Conservation (phyloP, 2,797 vertebrate species). For the Fistularia tabacaria region DNA sequence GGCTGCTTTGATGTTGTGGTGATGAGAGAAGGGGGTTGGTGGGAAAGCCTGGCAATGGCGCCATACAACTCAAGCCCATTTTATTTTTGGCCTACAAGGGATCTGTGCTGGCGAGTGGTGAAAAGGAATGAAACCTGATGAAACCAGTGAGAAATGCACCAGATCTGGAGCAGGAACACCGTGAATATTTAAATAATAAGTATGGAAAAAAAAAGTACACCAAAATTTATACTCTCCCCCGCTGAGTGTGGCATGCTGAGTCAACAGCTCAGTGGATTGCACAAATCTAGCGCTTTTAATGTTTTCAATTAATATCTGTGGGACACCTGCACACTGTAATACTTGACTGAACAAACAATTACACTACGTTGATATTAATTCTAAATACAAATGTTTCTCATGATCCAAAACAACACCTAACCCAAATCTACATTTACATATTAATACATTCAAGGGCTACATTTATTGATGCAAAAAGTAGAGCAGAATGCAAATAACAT, state of each 20-base stretch:
- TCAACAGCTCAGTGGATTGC: background rate
- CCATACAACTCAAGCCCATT: slow-evolving; percentile 48
- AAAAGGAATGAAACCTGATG: slow-evolving; percentile 55
- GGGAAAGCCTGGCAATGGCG: slow-evolving; percentile 48
- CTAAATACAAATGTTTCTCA: no score
- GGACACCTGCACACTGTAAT: background rate
- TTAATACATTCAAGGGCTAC: no score
- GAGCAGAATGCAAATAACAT: no score
- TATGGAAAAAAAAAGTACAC: background rate
- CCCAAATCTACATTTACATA: no score
- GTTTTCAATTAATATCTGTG: background rate
- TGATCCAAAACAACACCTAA: no score
- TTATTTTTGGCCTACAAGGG: slow-evolving; percentile 58
- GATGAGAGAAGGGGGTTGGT: slow-evolving; percentile 56
- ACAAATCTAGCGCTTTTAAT: background rate
- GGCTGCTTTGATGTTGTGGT: slow-evolving; percentile 71
- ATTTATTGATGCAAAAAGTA: no score
- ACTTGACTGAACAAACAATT: no score
- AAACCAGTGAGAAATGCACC: slow-evolving; percentile 30
- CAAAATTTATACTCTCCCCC: background rate
- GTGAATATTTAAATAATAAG: slow-evolving; percentile 9
- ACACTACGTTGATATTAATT: no score
- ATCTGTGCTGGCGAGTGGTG: slow-evolving; percentile 41
- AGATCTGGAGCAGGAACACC: slow-evolving; percentile 20
- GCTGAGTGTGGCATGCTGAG: background rate